Percentiles rank a stretch among this genome's conserved stretches.
Evolutionary conservation across 2,888 invertebrate genomes (phyloP).

Genomic region (Ormyrus pomaceus): DNA sequence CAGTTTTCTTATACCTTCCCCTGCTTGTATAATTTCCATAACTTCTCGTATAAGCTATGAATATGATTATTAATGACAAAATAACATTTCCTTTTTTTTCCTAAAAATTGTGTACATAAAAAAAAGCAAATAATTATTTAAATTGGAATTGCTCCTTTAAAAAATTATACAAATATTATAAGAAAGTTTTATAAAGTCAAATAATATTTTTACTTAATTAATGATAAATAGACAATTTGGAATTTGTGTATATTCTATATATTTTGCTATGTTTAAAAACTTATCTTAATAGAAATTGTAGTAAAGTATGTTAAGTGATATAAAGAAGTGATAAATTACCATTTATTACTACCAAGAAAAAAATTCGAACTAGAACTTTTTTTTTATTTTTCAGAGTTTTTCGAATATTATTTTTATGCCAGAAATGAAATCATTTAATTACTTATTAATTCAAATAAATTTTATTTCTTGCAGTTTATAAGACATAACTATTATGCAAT

Average conservation of each 20-base stretch:
- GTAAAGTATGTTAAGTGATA: neutral
- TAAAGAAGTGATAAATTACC: neutral
- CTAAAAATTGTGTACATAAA: neutral
- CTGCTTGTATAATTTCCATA: neutral
- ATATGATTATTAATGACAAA: neutral
- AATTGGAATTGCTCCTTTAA: neutral
- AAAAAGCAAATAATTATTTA: neutral
- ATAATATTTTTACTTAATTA: slow-evolving; percentile 27
- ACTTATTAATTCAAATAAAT: neutral
- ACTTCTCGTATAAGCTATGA: neutral
- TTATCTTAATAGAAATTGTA: neutral
- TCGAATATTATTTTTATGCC: neutral
- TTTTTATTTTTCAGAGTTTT: neutral
- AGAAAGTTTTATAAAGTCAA: neutral
- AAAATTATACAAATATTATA: neutral
- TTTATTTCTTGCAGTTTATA: neutral
- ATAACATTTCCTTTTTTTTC: no score
- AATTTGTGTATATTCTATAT: neutral
- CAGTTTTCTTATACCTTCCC: neutral
- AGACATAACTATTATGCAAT: no score
- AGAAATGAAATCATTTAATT: neutral
- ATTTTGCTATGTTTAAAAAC: neutral
- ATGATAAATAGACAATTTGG: neutral
- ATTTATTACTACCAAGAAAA: neutral
- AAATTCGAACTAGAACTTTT: neutral